Evolutionary conservation across 1,140 invertebrate genomes (phyloP), one percentile per base, ranked within the genome.

Genomic region (Drosophila dunni): DNA sequence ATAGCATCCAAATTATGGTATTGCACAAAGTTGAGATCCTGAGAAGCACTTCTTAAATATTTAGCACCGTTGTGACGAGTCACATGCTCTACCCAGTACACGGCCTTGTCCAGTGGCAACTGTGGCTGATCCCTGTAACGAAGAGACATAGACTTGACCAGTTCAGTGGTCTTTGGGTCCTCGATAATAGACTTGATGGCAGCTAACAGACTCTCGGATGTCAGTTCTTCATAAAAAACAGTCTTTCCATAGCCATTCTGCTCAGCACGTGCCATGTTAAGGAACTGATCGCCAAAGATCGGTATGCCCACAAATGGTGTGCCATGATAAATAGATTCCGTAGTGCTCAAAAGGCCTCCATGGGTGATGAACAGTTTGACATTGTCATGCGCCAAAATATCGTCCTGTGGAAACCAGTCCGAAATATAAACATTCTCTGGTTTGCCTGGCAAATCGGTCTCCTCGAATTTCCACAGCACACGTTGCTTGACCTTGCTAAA

Each of bases 371-470:
- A 96, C 0, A 94, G 92, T 76, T 94, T 94, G 1, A 96, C 93
- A 76, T 96, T 96, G 1, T 94, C 93, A 92, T 96, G 96, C 20
- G 94, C 96, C 68, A 96, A 89, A 74, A 96, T 93, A 75, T 96
- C 95, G 58, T 94, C 94, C 84, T 97, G 96, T 0, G 96, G 96
- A 9, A 96, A 90, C 96, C 96, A 97, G 64, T 94, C 94, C 40
- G 92, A 93, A 0, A 95, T 91, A 50, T 94, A 93, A 0, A 97
- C 92, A 92, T 97, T 97, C 0, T 91, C 75, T 0, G 95, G 93
- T 64, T 94, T 93, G 4, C 92, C 92, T 0, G 93, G 92, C n/a
- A 95, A 73, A 40, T 91, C 79, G 1, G 95, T 93, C 0, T 93
- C 93, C 80, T 96, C 95, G 92, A 94, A 96, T 83, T 96, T 96